Conservation (phyloP, 53 echinoderm and acorn worm species). For the Astropecten irregularis region DNA sequence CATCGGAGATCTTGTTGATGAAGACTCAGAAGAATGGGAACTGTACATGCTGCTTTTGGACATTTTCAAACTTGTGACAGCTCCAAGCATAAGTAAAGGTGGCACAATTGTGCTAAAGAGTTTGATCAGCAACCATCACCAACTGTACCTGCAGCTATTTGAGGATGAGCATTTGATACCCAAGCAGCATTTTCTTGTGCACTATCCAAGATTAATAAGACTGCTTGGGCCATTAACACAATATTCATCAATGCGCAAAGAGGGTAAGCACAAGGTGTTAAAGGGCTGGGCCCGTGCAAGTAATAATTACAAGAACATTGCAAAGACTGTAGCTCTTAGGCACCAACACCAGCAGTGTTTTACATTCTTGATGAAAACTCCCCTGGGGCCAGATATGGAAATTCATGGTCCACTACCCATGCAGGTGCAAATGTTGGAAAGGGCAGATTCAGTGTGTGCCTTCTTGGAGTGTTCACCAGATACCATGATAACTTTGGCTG, state of each 20-base stretch:
- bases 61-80: constrained; percentile 29
- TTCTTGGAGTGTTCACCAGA: constrained; percentile 2
- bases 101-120: constrained; percentile 30
- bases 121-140: constrained; percentile 48
- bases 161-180: constrained; percentile 43
- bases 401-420: constrained; percentile 11
- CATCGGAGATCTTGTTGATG: constrained; percentile 49
- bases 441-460: neutral
- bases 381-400: neutral
- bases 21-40: constrained; percentile 32
- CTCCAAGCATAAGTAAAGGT: constrained; percentile 48
- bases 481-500: constrained; percentile 1
- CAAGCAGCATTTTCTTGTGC: constrained; percentile 58
- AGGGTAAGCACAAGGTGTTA: constrained; percentile 51
- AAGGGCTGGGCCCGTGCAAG: constrained; percentile 38
- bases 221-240: constrained; percentile 28
- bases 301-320: constrained; percentile 42
- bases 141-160: constrained; percentile 52
- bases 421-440: constrained; percentile 1
- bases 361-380: constrained; percentile 5
- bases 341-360: constrained; percentile 51
- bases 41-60: constrained; percentile 33
- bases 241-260: constrained; percentile 39
- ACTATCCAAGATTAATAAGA: constrained; percentile 35
- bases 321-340: constrained; percentile 44